Evolutionary conservation across 1,140 invertebrate species (phyloP), one percentile per base, ranked within the genome.

Genomic region (Euschistus heros): DNA sequence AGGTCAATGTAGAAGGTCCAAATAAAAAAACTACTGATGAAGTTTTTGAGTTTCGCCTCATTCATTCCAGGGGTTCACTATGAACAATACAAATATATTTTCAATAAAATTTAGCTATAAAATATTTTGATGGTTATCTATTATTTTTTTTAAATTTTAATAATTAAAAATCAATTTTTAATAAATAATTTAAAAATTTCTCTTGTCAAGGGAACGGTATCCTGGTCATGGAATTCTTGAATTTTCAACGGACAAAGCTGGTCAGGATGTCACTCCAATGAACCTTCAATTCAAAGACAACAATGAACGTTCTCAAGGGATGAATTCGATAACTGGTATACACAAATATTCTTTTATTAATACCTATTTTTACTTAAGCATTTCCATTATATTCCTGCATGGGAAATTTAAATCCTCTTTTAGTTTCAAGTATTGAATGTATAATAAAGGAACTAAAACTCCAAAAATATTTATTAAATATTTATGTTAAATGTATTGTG

Each of bases 191-290:
- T 18, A n/a, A 52, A 13, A 7, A 50, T 66, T 71, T 70, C 63
- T 66, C 68, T 66, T 65, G 70, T 71, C 55, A 64, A 80, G 78
- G 65, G 79, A 80, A 26, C 78, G 77, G 72, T 71, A 73, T 26
- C 76, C 76, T 42, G 85, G 85, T 37, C 82, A 85, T 66, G 86
- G 86, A 27, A 87, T 88, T 70, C 72, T 94, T 26, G 91, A 94
- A 73, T 91, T 94, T 75, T 87, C 86, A 46, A 88, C 92, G 1
- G 87, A 91, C 57, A 93, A 92, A 76, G 91, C 90, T 0, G 91
- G 91, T 8, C 85, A 86, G 73, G 91, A 94, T 74, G 88, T 92
- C 14, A 92, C 89, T 13, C 91, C 91, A 8, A 79, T 90, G 61
- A 90, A 90, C 75, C 82, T 91, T 66, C 85, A 90, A 71, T 93